Conservation (phyloP, 2,888 invertebrate genomes). For the Tanytarsus gracilentus region DNA sequence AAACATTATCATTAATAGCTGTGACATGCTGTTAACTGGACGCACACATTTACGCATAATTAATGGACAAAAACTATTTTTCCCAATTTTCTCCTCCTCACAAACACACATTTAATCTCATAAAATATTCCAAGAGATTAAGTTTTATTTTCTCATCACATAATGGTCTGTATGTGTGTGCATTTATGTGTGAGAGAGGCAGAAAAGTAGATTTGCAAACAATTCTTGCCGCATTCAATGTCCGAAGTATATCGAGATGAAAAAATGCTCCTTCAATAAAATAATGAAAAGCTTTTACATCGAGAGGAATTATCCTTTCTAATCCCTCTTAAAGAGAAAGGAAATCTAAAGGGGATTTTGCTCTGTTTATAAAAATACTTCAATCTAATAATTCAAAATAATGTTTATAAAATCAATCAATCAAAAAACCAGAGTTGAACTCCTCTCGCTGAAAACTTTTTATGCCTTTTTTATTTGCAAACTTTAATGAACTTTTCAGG, state of each 20-base stretch:
- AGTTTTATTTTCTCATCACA: neutral
- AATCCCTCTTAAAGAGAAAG: constrained; percentile 6
- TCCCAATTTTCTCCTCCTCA: neutral
- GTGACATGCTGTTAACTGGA: neutral
- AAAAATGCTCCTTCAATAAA: neutral
- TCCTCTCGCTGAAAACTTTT: no score
- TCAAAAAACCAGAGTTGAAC: no score
- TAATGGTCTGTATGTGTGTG: neutral
- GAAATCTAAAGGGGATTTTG: no score
- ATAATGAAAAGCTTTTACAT: constrained; percentile 1
- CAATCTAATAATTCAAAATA: no score
- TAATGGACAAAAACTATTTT: constrained; percentile 1
- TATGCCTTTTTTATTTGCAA: no score
- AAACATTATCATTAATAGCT: neutral
- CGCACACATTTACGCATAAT: neutral
- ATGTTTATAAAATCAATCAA: no score
- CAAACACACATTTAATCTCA: neutral
- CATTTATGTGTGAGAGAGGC: neutral
- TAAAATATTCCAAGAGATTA: constrained; percentile 17
- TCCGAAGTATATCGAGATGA: neutral
- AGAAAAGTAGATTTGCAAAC: neutral
- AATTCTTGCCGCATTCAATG: no score
- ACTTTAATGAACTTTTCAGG: no score
- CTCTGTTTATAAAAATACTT: no score
- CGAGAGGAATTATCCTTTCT: constrained; percentile 1